Conservation (phyloP, 2,113 vertebrate genomes). For the Gorsachius goisagi region DNA sequence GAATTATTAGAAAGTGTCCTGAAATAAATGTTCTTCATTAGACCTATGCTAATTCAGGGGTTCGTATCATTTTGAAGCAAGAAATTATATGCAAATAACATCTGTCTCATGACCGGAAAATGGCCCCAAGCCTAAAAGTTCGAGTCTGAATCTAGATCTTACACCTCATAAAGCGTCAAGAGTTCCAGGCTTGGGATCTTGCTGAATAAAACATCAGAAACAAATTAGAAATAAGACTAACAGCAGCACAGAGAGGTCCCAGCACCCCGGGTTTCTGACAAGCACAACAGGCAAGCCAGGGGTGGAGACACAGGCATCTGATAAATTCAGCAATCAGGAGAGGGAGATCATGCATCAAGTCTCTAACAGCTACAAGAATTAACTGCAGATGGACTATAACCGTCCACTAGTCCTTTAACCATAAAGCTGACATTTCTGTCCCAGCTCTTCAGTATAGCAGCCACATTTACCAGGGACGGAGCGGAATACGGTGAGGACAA, state of each 20-base stretch:
- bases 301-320: background rate
- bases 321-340: background rate
- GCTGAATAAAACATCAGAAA: background rate
- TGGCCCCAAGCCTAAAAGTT: background rate
- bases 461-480: background rate
- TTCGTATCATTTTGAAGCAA: background rate
- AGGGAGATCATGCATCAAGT: background rate
- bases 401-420: background rate
- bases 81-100: background rate
- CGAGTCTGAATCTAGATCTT: background rate
- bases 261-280: background rate
- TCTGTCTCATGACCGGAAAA: background rate
- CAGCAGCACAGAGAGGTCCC: background rate
- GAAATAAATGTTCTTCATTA: conserved; percentile 19
- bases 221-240: background rate
- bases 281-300: background rate
- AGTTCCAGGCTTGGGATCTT: background rate
- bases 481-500: background rate
- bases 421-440: background rate
- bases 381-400: background rate
- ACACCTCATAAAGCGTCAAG: background rate
- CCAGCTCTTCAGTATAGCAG: background rate
- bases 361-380: background rate
- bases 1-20: background rate
- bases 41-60: background rate